Base-by-base conservation (phyloP, 2,797 vertebrate genomes). In the Erpetoichthys calabaricus region DNA sequence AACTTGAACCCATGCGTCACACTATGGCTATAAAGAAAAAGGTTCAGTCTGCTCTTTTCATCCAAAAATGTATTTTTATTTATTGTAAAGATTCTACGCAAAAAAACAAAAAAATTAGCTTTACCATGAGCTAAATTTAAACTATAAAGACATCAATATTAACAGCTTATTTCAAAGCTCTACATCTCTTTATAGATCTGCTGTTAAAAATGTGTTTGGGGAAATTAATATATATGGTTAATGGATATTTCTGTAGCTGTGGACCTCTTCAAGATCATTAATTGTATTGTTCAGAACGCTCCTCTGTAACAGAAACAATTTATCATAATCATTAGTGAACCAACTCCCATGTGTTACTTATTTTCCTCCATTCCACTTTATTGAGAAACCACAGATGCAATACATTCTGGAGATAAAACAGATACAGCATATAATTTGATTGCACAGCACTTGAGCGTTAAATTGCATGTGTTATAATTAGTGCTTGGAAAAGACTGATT, bases 281-380 rank as follows among this genome's bases (percentile, higher is more conserved):
- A 79, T 73, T 82, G 81, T 78, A 82, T 83, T 82, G 79, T 68
- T 65, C 77, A 60, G 76, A 77, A 82, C 77, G 73, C 75, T 3
- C 53, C 78, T 76, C 70, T 78, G 75, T 74, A 77, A 76, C 78
- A 78, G 78, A 82, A 82, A 82, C 80, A 80, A 79, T 81, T 79
- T 75, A 72, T 75, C 69, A 76, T 68, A 80, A 81, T 81, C 70
- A 81, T 81, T 77, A 75, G 67, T 67, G 57, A 69, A 64, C 73
- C 70, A 70, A 67, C 65, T 82, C 77, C 78, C 79, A 61, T 60
- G 74, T 66, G 77, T 64, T 43, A 66, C 77, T 76, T 74, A 72
- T 74, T 68, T 69, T 49, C 63, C 63, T 67, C 46, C 62, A 68
- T 63, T 61, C 63, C 60, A 55, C 59, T 56, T 62, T 61, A 81